Conservation (phyloP, 2,797 vertebrate species). For the Gymnoscopelus microlampas region DNA sequence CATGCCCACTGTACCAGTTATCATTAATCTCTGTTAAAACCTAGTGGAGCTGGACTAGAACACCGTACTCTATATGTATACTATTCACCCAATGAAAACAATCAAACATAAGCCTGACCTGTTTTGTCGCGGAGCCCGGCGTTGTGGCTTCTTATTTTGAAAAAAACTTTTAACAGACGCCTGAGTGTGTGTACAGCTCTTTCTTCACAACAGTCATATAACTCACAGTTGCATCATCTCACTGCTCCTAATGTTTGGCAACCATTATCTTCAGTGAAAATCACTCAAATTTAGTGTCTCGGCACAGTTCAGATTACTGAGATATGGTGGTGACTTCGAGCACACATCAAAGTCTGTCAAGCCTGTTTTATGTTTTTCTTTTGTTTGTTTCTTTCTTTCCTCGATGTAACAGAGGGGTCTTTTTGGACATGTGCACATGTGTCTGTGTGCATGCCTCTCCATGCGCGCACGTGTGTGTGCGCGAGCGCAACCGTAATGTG, state of each 20-base stretch:
- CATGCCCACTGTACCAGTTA: no score
- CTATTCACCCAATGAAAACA: no score
- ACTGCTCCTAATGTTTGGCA: not conserved
- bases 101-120: no score
- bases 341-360: no score
- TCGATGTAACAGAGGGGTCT: not conserved
- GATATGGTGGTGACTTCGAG: no score
- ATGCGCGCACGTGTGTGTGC: conserved; percentile 5
- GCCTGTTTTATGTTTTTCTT: no score
- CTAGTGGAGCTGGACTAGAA: conserved; percentile 59
- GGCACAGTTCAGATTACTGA: no score
- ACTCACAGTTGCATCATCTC: conserved; percentile 58
- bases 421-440: conserved; percentile 30
- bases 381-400: no score
- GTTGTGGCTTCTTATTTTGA: conserved; percentile 37
- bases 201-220: conserved; percentile 34
- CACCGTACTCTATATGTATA: not conserved
- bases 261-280: no score
- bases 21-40: conserved; percentile 12
- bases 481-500: conserved; percentile 23
- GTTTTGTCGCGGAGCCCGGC: no score
- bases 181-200: conserved; percentile 4
- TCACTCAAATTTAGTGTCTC: no score
- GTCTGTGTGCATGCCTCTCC: conserved; percentile 14
- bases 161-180: no score